phyloP scores from a whole-genome alignment of 2,797 vertebrate species.

The Hephaestus fuliginosus region DNA sequence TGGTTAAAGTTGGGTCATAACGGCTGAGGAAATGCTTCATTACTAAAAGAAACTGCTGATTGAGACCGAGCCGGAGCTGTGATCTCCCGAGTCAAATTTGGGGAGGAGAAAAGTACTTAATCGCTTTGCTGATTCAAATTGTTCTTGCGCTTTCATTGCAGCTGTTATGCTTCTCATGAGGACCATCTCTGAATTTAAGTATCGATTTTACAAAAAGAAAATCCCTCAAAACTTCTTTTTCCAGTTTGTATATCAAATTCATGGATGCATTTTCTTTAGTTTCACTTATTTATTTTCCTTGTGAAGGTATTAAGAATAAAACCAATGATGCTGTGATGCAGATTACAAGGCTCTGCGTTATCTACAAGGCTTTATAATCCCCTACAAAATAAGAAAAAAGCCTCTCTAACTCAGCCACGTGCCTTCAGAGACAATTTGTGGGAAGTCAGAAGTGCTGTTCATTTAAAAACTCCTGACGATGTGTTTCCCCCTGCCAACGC shows the following conservation, averaged over 20 bases:
- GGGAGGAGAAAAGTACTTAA: too few relatives aligned
- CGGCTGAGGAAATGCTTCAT: too few relatives aligned
- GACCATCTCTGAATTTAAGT: too few relatives aligned
- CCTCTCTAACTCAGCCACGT: not conserved
- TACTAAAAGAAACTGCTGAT: too few relatives aligned
- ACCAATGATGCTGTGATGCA: not conserved
- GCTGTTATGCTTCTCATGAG: too few relatives aligned
- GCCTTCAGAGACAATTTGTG: slow-evolving; percentile 32
- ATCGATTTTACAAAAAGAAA: not conserved
- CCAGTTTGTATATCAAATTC: not conserved
- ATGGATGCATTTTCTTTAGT: not conserved
- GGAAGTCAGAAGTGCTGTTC: slow-evolving; percentile 43
- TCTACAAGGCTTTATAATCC: not conserved
- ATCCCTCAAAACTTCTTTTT: not conserved
- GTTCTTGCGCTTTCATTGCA: too few relatives aligned
- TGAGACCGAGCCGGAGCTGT: too few relatives aligned
- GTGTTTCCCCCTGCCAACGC: slow-evolving; percentile 60
- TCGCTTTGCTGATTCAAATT: too few relatives aligned
- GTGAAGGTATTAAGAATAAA: not conserved
- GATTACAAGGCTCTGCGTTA: not conserved
- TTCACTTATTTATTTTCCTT: not conserved
- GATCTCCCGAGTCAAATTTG: too few relatives aligned
- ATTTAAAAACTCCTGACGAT: slow-evolving; percentile 61
- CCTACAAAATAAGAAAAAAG: not conserved
- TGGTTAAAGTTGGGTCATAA: too few relatives aligned